Base-by-base conservation (phyloP, 2,113 vertebrate genomes). In the Atractosteus spatula region DNA sequence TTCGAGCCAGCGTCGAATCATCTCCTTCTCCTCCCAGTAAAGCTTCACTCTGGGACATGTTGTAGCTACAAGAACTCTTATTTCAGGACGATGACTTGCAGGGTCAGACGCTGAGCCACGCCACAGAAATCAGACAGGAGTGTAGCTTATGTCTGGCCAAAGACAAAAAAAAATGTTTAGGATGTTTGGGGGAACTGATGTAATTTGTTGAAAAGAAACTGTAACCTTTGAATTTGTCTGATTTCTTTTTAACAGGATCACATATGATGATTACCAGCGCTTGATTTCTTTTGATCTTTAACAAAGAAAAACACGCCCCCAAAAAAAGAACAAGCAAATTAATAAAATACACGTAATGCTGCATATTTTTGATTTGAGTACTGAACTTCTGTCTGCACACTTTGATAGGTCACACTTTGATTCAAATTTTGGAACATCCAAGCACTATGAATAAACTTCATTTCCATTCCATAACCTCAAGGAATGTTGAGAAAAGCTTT, bases 21-120 rank as follows among this genome's bases (percentile, higher is more conserved):
- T 70, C n/a, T 3, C 71, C 69, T 69, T 75, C 70, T 74, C 80
- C 81, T 73, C 78, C 83, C 81, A 82, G 45, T 69, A 47, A 16
- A 45, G 54, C 66, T 11, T 45, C 43, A 44, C 29, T 42, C 42
- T 45, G 41, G 14, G 10, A 61, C 41, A 16, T 61, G 41, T 17
- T 17, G 12, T 45, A 13, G 12, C n/a, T 43, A 3, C 8, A 41
- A 69, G n/a, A 42, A 14, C 47, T 44, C 29, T 29, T 6, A 8
- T 16, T 3, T 56, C 45, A 16, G 3, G 11, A 62, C 17, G 68
- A 68, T 66, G 59, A 66, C 47, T 3, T 12, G n/a, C 43, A 54
- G 66, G 66, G 44, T 12, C 55, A 51, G 43, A 62, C 11, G 44
- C 67, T 8, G 47, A 69, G 45, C 57, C 72, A 55, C 47, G 62